Percentiles rank a stretch among this genome's conserved stretches.
phyloP scores from a whole-genome alignment of 2,113 vertebrate species.

The Poeciliopsis prolifica region DNA sequence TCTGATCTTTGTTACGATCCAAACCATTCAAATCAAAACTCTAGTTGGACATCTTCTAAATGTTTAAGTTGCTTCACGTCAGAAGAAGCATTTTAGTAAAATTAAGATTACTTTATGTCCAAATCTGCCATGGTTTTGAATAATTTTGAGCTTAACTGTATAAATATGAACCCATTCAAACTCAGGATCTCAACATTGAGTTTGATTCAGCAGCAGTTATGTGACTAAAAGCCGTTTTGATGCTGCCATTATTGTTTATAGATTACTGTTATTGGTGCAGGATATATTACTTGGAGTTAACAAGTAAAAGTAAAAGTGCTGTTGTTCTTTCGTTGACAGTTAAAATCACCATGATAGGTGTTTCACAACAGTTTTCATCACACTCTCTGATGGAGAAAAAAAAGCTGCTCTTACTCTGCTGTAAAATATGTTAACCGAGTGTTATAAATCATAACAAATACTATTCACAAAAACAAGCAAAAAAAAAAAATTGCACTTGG shows the following conservation, averaged over 20 bases:
- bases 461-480: too few relatives aligned
- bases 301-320: background rate
- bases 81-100: too few relatives aligned
- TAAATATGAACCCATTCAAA: slow-evolving; percentile 7
- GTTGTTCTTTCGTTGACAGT: background rate
- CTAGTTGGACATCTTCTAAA: too few relatives aligned
- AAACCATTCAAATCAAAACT: too few relatives aligned
- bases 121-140: background rate
- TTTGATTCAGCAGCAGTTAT: slow-evolving; percentile 46
- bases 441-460: too few relatives aligned
- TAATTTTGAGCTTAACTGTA: background rate
- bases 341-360: background rate
- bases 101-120: background rate
- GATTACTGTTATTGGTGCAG: background rate
- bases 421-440: too few relatives aligned
- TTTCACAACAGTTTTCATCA: too few relatives aligned
- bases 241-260: slow-evolving; percentile 10
- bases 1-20: too few relatives aligned
- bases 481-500: too few relatives aligned
- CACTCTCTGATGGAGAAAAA: too few relatives aligned
- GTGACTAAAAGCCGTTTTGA: slow-evolving; percentile 48
- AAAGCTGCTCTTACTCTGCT: too few relatives aligned
- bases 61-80: too few relatives aligned
- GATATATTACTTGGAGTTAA: background rate
- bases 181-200: slow-evolving; percentile 17